Evolutionary conservation across 2,797 vertebrate species (phyloP).

Genomic region (Rhadinocentrus ornatus): DNA sequence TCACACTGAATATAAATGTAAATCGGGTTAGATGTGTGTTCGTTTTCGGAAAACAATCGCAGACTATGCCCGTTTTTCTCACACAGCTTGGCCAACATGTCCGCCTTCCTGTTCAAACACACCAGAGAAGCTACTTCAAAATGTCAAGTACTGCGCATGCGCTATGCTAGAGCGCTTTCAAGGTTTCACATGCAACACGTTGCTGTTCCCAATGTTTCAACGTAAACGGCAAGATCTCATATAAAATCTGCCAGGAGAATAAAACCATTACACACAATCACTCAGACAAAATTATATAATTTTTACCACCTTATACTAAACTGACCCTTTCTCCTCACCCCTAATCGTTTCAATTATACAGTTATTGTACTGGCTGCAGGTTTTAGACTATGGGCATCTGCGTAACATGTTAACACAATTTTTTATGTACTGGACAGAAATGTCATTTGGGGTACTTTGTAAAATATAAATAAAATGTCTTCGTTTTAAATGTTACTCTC

Average conservation of each 20-base stretch:
- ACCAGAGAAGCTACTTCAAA: constrained; percentile 79
- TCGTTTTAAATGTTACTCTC: too few species aligned
- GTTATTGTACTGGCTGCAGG: too few species aligned
- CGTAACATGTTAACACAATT: too few species aligned
- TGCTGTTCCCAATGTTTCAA: constrained; percentile 27
- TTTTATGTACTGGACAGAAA: too few species aligned
- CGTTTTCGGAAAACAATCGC: constrained; percentile 65
- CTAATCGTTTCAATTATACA: too few species aligned
- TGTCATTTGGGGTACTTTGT: too few species aligned
- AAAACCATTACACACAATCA: not conserved
- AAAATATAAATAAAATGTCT: too few species aligned
- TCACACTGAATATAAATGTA: constrained; percentile 13
- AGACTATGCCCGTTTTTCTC: constrained; percentile 81
- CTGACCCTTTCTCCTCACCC: too few species aligned
- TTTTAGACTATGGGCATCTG: too few species aligned
- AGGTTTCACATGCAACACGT: constrained; percentile 56
- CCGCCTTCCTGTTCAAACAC: constrained; percentile 96
- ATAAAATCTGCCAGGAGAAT: not conserved
- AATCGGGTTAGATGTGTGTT: constrained; percentile 46
- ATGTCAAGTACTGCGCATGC: constrained; percentile 82
- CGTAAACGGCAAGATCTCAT: not conserved
- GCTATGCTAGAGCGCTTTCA: constrained; percentile 49
- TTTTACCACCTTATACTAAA: too few species aligned
- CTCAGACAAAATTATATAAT: too few species aligned
- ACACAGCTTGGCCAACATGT: constrained; percentile 89